Evolutionary conservation across 2,113 vertebrate species (phyloP), one percentile per base, ranked within the genome.

Genomic region (Lagopus muta): DNA sequence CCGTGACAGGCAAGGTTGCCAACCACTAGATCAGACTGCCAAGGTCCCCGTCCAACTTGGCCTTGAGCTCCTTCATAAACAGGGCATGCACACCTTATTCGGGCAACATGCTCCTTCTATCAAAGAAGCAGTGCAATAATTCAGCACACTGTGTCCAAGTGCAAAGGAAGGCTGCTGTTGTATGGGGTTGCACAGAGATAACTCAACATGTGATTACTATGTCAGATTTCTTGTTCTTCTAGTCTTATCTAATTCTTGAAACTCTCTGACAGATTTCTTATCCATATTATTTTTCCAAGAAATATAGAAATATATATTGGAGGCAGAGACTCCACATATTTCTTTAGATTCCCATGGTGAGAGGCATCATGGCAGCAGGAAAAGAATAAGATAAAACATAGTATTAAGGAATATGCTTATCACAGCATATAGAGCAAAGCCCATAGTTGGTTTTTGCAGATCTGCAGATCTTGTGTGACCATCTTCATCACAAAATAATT

Each of bases 261-360:
- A 90, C 15, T 8, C 2, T 7, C 2, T 42, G 82, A 28, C 34
- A 62, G 10, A 10, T 71, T 77, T 75, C 61, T 88, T 67, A 67
- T 8, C 6, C 4, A 12, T 20, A 5, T 60, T 80, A 77, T 24
- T 77, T 91, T 32, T 62, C 60, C 38, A 20, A 74, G 14, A 22
- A 48, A 77, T 50, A 48, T 7, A 76, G 32, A 66, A 34, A 1
- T 0, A 22, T 43, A 3, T 52, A 3, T 9, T 65, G 18, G 42
- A 90, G 60, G 7, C 20, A 83, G 47, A 69, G 14, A 55, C 4
- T 66, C 61, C 36, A 40, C 10, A 45, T 62, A 11, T 6, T 36
- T 62, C n/a, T 80, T 80, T 11, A 18, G 3, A 21, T 25, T 84
- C 18, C 28, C 67, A 15, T 15, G 50, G 13, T 30, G 65, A 75